phyloP scores from a whole-genome alignment of 2,113 vertebrate genomes.

The Mungos mungo region DNA sequence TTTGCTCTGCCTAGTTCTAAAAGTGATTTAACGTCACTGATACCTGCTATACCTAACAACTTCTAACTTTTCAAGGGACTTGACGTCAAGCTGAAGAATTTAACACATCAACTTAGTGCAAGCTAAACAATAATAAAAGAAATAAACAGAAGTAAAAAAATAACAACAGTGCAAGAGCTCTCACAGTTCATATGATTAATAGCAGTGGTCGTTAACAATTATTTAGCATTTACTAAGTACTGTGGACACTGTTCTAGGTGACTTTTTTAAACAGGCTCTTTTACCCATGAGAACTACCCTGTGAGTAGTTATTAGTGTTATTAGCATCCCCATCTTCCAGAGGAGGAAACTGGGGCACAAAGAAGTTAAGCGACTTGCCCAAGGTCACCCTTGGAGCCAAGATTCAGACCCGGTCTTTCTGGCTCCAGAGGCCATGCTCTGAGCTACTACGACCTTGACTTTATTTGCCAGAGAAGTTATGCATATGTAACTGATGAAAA shows the following conservation, averaged over 20 bases:
- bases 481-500: background rate
- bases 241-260: background rate
- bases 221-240: background rate
- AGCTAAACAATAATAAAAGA: background rate
- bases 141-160: background rate
- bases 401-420: background rate
- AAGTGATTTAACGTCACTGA: background rate
- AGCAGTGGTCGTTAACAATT: background rate
- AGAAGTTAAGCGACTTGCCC: background rate
- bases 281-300: background rate
- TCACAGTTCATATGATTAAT: background rate
- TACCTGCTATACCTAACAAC: background rate
- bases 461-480: background rate
- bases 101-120: background rate
- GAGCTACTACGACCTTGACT: background rate
- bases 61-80: background rate
- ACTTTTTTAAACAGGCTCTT: background rate
- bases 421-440: background rate
- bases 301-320: background rate
- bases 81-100: slow-evolving; percentile 1
- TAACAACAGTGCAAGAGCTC: background rate
- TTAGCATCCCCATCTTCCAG: background rate
- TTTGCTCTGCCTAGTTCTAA: background rate
- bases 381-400: background rate
- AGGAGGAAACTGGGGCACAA: background rate